A percentile compares a stretch with the other conserved stretches of the same genome.
These are phyloP conservation scores for Frankliniella intonsa DNA, from an alignment of 2,888 invertebrate species.

Conservation along the genomic window DNA sequence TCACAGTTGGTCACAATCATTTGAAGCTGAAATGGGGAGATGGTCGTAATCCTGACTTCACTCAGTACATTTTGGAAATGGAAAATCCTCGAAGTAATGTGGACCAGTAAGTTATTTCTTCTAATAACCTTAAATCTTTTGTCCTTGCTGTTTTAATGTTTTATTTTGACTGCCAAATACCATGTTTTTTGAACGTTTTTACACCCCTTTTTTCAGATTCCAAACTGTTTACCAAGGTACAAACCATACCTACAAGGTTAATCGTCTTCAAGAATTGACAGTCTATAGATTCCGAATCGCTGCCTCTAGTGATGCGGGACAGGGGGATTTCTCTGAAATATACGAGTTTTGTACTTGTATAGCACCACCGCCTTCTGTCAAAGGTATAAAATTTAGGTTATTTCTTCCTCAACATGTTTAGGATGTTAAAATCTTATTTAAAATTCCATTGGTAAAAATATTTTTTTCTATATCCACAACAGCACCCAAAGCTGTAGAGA, in stretches of 20 bases:
- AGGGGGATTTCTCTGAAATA: constrained; percentile 70
- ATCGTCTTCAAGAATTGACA: constrained; percentile 75
- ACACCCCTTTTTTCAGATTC: constrained; percentile 44
- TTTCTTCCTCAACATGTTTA: background rate
- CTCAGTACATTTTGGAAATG: constrained; percentile 79
- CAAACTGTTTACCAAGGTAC: constrained; percentile 74
- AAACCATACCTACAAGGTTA: constrained; percentile 72
- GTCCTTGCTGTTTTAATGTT: background rate
- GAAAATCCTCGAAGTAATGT: constrained; percentile 55
- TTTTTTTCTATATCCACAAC: constrained; percentile 35
- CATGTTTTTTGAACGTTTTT: background rate
- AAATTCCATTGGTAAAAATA: background rate
- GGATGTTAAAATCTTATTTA: background rate
- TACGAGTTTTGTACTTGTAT: constrained; percentile 67
- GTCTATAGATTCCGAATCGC: constrained; percentile 80
- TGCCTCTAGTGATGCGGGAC: constrained; percentile 79
- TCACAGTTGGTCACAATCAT: constrained; percentile 63
- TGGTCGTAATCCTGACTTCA: constrained; percentile 64
- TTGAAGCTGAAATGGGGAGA: constrained; percentile 85
- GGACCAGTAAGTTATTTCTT: constrained; percentile 38
- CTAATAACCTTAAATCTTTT: constrained; percentile 10
- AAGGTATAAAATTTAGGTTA: constrained; percentile 47
- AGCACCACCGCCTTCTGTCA: constrained; percentile 76
- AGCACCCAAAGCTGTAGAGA: constrained; percentile 59
- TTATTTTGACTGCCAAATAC: background rate